Percentiles rank a stretch among this genome's conserved stretches.
These are phyloP conservation scores for Phengaris alcon DNA, from an alignment of 2,888 invertebrate genomes.

Conservation along the genomic window DNA sequence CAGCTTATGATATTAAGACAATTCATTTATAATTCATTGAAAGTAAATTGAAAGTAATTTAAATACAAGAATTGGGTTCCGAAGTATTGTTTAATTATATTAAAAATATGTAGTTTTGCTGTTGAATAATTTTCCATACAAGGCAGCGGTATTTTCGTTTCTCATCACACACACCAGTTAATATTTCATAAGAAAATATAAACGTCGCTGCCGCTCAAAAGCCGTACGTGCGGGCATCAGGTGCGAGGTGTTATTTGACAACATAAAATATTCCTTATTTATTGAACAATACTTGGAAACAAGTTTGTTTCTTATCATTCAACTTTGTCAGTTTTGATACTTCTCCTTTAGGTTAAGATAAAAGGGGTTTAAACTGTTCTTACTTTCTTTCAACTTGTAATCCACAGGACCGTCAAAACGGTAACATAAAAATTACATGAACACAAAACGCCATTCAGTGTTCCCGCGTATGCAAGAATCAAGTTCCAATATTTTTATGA, in stretches of 20 bases:
- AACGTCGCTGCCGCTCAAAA: conserved; percentile 25
- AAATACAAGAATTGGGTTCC: too few relatives aligned
- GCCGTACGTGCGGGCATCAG: conserved; percentile 29
- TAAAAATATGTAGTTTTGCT: conserved; percentile 9
- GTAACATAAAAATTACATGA: too few relatives aligned
- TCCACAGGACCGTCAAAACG: too few relatives aligned
- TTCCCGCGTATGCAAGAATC: too few relatives aligned
- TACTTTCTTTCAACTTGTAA: too few relatives aligned
- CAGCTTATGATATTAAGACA: too few relatives aligned
- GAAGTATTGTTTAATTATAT: background rate
- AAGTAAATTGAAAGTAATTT: too few relatives aligned
- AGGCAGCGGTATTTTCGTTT: background rate
- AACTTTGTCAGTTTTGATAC: background rate
- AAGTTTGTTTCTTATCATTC: background rate
- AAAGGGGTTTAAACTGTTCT: too few relatives aligned
- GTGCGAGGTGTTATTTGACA: conserved; percentile 23
- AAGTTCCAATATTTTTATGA: too few relatives aligned
- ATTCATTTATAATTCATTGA: too few relatives aligned
- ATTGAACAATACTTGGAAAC: conserved; percentile 4
- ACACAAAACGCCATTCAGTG: too few relatives aligned
- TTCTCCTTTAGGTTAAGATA: background rate
- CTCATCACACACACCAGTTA: conserved; percentile 30
- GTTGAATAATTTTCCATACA: background rate
- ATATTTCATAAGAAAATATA: conserved; percentile 34
- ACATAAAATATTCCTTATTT: conserved; percentile 9